A percentile compares a stretch with the other conserved stretches of the same genome.
Conservation (phyloP, 2,113 vertebrate species). For the Varanus salvator region DNA sequence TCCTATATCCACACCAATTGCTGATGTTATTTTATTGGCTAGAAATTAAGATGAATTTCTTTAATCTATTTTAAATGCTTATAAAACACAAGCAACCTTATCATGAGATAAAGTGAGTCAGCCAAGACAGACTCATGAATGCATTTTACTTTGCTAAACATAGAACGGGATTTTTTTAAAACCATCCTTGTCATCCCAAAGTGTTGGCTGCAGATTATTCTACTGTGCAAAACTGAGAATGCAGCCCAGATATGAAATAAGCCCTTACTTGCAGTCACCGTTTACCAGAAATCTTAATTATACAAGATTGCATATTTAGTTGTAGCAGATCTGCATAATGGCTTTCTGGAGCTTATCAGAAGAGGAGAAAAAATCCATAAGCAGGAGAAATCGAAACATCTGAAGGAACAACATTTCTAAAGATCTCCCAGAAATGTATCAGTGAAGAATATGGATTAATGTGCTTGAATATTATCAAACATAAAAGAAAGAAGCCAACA, state of each 20-base stretch:
- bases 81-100: background rate
- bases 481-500: slow-evolving; percentile 4
- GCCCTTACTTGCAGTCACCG: background rate
- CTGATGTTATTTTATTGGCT: background rate
- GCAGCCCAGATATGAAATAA: slow-evolving; percentile 12
- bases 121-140: slow-evolving; percentile 31
- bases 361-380: slow-evolving; percentile 21
- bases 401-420: slow-evolving; percentile 35
- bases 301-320: background rate
- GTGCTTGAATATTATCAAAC: slow-evolving; percentile 14
- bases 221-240: slow-evolving; percentile 5
- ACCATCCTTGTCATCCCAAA: slow-evolving; percentile 22
- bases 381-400: slow-evolving; percentile 17
- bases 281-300: slow-evolving; percentile 7
- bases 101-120: background rate
- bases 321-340: slow-evolving; percentile 38
- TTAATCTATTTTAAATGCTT: slow-evolving; percentile 13
- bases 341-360: slow-evolving; percentile 42
- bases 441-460: slow-evolving; percentile 23
- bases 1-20: background rate
- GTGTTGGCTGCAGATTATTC: slow-evolving; percentile 20
- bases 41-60: background rate
- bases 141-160: slow-evolving; percentile 22
- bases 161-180: slow-evolving; percentile 37
- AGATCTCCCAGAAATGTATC: slow-evolving; percentile 2